Percentiles rank a stretch among this genome's conserved stretches.
Conservation (phyloP, 2,113 vertebrate species). For the Centropus unirufus region DNA sequence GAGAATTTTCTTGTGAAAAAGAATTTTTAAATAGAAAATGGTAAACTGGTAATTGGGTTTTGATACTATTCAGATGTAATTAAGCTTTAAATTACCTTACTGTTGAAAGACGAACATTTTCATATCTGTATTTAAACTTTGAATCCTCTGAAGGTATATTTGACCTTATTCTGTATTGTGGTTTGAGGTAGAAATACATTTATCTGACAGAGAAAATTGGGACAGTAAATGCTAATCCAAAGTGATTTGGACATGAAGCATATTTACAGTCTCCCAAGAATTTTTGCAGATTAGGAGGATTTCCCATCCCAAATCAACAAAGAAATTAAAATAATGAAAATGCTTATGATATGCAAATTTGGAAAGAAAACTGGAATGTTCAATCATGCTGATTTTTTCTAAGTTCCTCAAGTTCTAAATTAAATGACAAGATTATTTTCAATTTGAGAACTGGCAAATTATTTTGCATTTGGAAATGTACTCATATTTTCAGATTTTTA, state of each 20-base stretch:
- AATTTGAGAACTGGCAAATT: neutral
- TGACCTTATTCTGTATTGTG: neutral
- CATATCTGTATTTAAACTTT: neutral
- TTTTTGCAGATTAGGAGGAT: neutral
- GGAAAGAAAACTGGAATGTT: neutral
- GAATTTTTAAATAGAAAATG: neutral
- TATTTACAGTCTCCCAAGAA: neutral
- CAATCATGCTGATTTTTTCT: neutral
- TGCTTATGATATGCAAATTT: neutral
- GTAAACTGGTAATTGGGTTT: neutral
- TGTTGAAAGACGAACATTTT: neutral
- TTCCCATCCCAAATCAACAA: neutral
- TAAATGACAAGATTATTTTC: neutral
- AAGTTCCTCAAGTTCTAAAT: neutral
- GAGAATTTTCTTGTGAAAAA: neutral
- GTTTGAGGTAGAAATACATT: neutral
- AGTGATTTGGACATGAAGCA: neutral
- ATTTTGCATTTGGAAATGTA: neutral
- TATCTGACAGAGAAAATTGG: neutral
- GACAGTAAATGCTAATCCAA: neutral
- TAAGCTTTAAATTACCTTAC: neutral
- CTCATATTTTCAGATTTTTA: neutral
- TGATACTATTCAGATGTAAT: neutral
- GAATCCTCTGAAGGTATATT: neutral
- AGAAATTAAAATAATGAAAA: neutral